Evolutionary conservation across 2,797 vertebrate genomes (phyloP), one percentile per base, ranked within the genome.

Genomic region (Cynodonichthys magdalenae): DNA sequence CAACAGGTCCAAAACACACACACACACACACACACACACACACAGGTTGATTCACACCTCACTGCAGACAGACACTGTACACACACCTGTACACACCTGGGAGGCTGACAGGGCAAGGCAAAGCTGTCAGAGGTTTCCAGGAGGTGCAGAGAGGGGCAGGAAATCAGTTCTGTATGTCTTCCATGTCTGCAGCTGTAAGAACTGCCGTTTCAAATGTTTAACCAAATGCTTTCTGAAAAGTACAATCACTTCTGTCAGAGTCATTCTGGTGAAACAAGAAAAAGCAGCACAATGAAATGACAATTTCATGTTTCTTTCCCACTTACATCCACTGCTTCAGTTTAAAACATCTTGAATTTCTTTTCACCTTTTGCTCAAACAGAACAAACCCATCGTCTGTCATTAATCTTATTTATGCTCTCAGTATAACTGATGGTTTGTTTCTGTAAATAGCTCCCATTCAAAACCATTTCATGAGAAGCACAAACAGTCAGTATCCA

Each of bases 141-240:
- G 77, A 73, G 81, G 54, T 42, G 63, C 69, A 76, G 65, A 77
- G 19, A 74, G 71, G 19, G 62, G 76, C 54, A 76, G 51, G 65
- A 80, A 73, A 63, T 24, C 44, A 47, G 7, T 76, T 76, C 49
- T 61, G 59, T 81, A 62, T 46, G 80, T 87, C 89, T 90, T 89
- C 82, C 80, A 64, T 74, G 53, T 72, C 49, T 27, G 9, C 64
- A 60, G 79, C 54, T 79, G 53, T 49, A 60, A 52, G 69, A 84
- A 69, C 71, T 74, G 71, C 58, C 59, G 46, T 58, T 83, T 71
- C 69, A 82, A 41, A 59, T 59, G 39, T 75, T 62, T 44, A 62
- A 82, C 75, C 79, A 81, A 87, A 84, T 64, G 41, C 70, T 80
- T 78, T 52, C 68, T 71, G 41, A 53, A 66, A 82, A 65, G 71